phyloP scores from a whole-genome alignment of 2,113 vertebrate species.

The Callithrix jacchus region DNA sequence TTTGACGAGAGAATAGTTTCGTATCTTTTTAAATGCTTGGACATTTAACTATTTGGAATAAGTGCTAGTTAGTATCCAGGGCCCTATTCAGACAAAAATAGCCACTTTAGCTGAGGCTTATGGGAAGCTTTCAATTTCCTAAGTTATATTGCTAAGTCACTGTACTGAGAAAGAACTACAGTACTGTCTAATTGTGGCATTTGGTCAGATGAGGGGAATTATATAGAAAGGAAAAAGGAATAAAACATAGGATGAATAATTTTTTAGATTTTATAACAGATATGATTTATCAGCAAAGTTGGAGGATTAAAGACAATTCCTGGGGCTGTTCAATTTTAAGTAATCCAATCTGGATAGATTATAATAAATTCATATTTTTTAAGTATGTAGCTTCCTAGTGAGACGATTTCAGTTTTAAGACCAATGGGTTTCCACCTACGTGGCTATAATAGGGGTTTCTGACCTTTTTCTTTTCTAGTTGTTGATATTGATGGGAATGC shows the following conservation, averaged over 20 bases:
- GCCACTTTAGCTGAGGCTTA: neutral
- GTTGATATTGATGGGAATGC: neutral
- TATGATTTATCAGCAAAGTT: neutral
- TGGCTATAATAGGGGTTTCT: neutral
- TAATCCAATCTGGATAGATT: neutral
- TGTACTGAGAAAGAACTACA: neutral
- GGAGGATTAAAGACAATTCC: neutral
- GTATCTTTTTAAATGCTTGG: neutral
- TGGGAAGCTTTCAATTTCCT: conserved; percentile 13
- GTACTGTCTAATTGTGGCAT: neutral
- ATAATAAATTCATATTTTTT: neutral
- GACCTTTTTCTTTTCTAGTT: neutral
- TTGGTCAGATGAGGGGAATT: conserved; percentile 10
- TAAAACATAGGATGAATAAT: conserved; percentile 18
- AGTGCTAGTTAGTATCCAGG: conserved; percentile 17
- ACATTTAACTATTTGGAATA: conserved; percentile 30
- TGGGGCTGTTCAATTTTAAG: conserved; percentile 7
- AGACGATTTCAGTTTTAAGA: neutral
- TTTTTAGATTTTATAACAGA: conserved; percentile 34
- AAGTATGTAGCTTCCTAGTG: neutral
- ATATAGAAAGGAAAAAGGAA: conserved; percentile 7
- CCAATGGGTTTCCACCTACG: neutral
- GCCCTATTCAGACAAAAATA: conserved; percentile 30
- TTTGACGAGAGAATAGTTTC: conserved; percentile 40
- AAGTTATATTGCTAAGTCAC: neutral